These are phyloP conservation scores for Leptopilina clavipes DNA, from an alignment of 1,140 invertebrate species.

Conservation along the genomic window DNA sequence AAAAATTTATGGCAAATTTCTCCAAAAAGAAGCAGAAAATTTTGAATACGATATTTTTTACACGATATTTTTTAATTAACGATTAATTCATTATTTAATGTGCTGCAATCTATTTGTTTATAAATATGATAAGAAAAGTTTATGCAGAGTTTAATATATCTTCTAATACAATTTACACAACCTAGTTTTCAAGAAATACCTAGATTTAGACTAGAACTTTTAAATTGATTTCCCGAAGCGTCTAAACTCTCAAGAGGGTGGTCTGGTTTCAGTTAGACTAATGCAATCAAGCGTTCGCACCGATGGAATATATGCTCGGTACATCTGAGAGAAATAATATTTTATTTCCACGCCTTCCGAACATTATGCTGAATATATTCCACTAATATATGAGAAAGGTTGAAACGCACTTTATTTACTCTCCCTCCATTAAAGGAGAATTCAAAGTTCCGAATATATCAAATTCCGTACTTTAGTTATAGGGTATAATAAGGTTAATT, in stretches of 20 bases:
- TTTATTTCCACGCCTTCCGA: not conserved
- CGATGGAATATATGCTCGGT: slow-evolving; percentile 3
- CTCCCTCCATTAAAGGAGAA: too few relatives aligned
- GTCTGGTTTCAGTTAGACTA: slow-evolving; percentile 31
- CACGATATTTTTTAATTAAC: too few relatives aligned
- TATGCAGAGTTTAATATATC: not conserved
- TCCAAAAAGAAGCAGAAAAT: too few relatives aligned
- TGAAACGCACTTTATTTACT: too few relatives aligned
- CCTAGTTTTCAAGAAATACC: slow-evolving; percentile 8
- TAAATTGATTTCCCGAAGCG: slow-evolving; percentile 34
- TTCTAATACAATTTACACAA: slow-evolving; percentile 4
- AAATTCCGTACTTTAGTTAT: too few relatives aligned
- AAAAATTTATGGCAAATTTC: too few relatives aligned
- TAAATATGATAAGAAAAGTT: slow-evolving; percentile 4
- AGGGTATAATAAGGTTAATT: too few relatives aligned
- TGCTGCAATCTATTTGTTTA: not conserved
- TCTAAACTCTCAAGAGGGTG: slow-evolving; percentile 32
- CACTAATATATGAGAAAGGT: too few relatives aligned
- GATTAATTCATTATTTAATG: too few relatives aligned
- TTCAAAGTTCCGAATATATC: too few relatives aligned
- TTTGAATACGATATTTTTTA: too few relatives aligned
- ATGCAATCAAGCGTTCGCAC: slow-evolving; percentile 1
- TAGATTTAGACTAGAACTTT: slow-evolving; percentile 3
- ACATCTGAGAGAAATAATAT: not conserved
- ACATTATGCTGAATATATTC: too few relatives aligned